A percentile compares a stretch with the other conserved stretches of the same genome.
Conservation (phyloP, 2,113 vertebrate genomes). For the Engraulis encrasicolus region DNA sequence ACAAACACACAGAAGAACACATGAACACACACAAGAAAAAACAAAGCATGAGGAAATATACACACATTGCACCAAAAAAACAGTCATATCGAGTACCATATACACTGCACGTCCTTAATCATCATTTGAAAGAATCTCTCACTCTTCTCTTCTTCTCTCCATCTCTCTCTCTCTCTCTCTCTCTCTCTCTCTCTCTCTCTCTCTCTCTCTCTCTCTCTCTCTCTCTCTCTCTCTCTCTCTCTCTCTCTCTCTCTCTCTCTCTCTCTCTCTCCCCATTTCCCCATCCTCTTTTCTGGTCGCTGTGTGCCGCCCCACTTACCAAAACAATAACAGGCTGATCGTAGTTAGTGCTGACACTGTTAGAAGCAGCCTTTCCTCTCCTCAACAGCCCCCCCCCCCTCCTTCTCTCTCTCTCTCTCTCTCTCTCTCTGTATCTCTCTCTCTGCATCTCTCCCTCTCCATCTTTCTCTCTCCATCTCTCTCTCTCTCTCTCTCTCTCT, state of each 20-base stretch:
- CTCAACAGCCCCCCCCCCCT: background rate
- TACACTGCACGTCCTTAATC: background rate
- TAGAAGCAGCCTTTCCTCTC: constrained; percentile 24
- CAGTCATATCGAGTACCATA: background rate
- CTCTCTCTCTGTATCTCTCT: background rate
- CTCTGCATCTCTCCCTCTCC: background rate
- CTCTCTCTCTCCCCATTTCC: background rate
- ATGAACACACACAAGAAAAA: background rate
- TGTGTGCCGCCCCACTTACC: background rate
- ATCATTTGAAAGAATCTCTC: background rate
- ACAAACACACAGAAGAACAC: background rate
- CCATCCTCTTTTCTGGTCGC: constrained; percentile 41
- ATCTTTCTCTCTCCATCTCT: too few species aligned
- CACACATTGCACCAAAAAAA: background rate
- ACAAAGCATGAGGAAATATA: too few species aligned
- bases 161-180: background rate
- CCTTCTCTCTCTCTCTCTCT: background rate
- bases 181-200: background rate
- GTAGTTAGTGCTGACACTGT: constrained; percentile 33
- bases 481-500: constrained; percentile 3
- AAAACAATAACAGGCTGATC: constrained; percentile 46
- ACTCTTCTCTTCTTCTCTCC: background rate
- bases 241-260: background rate
- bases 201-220: constrained; percentile 7
- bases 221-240: constrained; percentile 46